A percentile compares a stretch with the other conserved stretches of the same genome.
These are phyloP conservation scores for Tragelaphus scriptus DNA, from an alignment of 2,113 vertebrate species.

Conservation along the genomic window DNA sequence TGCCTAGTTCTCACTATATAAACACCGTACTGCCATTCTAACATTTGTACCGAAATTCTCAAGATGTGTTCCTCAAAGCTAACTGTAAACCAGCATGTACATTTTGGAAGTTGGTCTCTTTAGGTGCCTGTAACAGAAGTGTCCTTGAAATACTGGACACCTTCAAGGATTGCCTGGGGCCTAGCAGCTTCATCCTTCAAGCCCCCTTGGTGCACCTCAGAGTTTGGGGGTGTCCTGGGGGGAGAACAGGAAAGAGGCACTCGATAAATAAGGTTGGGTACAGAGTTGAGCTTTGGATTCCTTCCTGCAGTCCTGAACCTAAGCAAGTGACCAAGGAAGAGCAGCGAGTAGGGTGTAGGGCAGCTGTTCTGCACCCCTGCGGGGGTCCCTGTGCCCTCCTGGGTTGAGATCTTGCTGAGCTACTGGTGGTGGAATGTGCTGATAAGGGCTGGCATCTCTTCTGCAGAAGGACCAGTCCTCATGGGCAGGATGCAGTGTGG, in stretches of 20 bases:
- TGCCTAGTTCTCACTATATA: not conserved
- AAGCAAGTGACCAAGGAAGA: rapidly evolving
- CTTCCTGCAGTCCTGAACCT: rapidly evolving
- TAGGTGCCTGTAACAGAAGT: rapidly evolving
- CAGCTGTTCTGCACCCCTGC: not conserved
- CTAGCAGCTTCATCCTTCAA: not conserved
- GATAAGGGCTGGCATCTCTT: not conserved
- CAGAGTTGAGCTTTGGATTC: not conserved
- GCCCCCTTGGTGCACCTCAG: rapidly evolving
- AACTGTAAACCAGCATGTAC: not conserved
- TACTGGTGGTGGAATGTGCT: not conserved
- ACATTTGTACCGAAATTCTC: not conserved
- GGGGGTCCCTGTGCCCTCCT: not conserved
- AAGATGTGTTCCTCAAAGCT: rapidly evolving
- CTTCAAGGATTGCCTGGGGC: not conserved
- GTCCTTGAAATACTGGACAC: not conserved
- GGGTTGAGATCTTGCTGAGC: too few relatives aligned
- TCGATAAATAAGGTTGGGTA: not conserved
- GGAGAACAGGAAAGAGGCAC: not conserved
- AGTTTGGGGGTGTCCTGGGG: not conserved
- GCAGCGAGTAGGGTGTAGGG: too few relatives aligned
- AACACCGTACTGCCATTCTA: rapidly evolving
- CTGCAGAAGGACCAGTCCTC: not conserved
- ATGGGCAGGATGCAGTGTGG: too few relatives aligned
- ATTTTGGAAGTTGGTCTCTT: not conserved